Conservation (phyloP, 2,888 invertebrate species). For the Parthenolecanium corni region DNA sequence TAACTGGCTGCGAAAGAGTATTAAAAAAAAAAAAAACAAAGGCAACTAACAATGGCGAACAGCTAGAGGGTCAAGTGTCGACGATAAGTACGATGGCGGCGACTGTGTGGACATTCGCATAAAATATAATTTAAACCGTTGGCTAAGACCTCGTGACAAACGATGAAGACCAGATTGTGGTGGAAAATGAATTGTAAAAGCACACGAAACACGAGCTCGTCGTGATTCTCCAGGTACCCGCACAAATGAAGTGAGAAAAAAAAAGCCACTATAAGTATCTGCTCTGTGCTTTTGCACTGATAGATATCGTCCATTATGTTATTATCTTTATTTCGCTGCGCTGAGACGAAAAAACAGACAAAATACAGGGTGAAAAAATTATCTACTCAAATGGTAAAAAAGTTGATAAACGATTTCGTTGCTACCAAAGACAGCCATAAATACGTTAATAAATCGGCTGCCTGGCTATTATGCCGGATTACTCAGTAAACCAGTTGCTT, state of each 20-base stretch:
- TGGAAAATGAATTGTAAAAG: background rate
- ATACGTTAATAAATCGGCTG: constrained; percentile 19
- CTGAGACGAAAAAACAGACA: background rate
- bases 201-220: background rate
- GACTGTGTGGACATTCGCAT: no score
- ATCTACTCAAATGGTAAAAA: background rate
- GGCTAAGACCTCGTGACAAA: background rate
- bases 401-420: constrained; percentile 21
- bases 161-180: background rate
- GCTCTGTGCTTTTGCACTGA: background rate
- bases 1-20: no score
- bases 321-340: background rate
- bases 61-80: no score
- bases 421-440: constrained; percentile 17
- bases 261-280: background rate
- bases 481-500: constrained; percentile 14
- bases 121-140: background rate
- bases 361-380: background rate
- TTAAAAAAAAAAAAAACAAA: no score
- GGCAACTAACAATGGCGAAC: no score
- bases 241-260: background rate
- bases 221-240: background rate
- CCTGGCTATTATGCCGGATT: constrained; percentile 13
- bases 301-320: background rate
- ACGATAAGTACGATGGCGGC: no score